Conservation (phyloP, 1,140 invertebrate species). For the Paraescarpia echinospica region DNA sequence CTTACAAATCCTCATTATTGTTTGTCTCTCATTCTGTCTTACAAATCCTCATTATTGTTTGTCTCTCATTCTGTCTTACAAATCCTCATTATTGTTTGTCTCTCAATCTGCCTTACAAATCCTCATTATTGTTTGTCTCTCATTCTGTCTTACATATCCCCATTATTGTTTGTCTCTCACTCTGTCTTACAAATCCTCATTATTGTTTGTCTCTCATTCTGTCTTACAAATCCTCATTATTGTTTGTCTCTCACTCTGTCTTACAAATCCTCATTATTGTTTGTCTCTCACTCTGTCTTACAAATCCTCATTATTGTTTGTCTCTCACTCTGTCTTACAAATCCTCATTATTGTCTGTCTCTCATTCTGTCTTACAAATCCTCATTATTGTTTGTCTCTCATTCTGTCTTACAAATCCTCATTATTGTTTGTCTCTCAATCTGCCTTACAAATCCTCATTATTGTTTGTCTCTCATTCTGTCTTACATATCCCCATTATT, state of each 20-base stretch:
- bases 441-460: too few relatives aligned
- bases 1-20: not conserved
- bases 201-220: too few relatives aligned
- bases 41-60: conserved; percentile 16
- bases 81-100: not conserved
- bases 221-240: too few relatives aligned
- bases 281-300: too few relatives aligned
- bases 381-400: not conserved
- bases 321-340: not conserved
- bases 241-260: not conserved
- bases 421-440: too few relatives aligned
- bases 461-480: not conserved
- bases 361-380: too few relatives aligned
- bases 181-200: conserved; percentile 12
- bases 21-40: not conserved
- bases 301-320: not conserved
- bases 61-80: too few relatives aligned
- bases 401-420: conserved; percentile 7
- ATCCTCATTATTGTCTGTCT: too few relatives aligned
- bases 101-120: not conserved
- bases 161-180: not conserved
- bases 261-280: conserved; percentile 16
- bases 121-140: too few relatives aligned
- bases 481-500: conserved; percentile 9
- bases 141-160: too few relatives aligned